Evolutionary conservation across 2,888 invertebrate species (phyloP).

Genomic region (Ariolimax columbianus): DNA sequence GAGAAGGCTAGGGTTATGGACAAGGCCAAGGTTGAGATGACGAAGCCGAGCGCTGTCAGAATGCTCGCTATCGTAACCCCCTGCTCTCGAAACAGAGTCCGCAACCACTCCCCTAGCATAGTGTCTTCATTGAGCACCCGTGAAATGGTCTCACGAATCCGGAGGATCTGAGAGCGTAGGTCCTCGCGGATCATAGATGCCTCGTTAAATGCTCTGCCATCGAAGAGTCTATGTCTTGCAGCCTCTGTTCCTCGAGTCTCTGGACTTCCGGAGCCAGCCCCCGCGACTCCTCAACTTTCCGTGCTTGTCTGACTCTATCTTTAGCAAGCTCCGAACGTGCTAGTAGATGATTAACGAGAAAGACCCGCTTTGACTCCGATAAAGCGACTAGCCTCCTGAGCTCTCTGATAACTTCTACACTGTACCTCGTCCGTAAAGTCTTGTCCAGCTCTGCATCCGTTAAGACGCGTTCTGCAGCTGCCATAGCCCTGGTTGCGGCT

Average conservation of each 20-base stretch:
- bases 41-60: conserved; percentile 13
- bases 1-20: neutral
- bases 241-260: neutral
- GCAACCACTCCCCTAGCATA: neutral
- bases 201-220: neutral
- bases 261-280: neutral
- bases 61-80: neutral
- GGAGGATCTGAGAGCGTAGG: conserved; percentile 13
- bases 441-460: neutral
- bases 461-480: neutral
- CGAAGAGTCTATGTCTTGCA: neutral
- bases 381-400: conserved; percentile 3
- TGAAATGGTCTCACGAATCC: neutral
- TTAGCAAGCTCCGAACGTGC: conserved; percentile 6
- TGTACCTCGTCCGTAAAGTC: neutral
- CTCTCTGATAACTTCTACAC: neutral
- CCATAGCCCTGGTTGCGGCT: neutral
- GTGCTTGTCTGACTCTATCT: neutral
- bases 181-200: neutral
- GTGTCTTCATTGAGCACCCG: conserved; percentile 27
- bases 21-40: neutral
- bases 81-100: conserved; percentile 18
- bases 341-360: neutral
- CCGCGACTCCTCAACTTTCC: neutral
- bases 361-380: neutral